A percentile compares a stretch with the other conserved stretches of the same genome.
Conservation (phyloP, 2,888 invertebrate species). For the Drosophila koepferae region DNA sequence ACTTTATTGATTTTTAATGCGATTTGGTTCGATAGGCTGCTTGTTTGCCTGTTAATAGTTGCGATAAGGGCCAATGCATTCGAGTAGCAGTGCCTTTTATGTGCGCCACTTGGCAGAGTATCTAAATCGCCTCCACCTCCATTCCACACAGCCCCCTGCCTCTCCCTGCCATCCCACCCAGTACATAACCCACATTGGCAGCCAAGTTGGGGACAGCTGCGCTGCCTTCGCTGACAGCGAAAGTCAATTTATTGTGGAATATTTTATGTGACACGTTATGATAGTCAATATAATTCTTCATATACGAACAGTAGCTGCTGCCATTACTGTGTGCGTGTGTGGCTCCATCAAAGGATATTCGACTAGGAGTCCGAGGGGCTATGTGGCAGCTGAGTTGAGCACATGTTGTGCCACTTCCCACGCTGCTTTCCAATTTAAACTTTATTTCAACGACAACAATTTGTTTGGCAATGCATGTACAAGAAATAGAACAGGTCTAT, state of each 20-base stretch:
- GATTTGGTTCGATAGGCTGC: constrained; percentile 60
- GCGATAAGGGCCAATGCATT: constrained; percentile 61
- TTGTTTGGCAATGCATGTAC: constrained; percentile 48
- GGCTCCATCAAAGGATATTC: constrained; percentile 33
- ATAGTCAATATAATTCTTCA: constrained; percentile 76
- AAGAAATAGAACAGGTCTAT: constrained; percentile 16
- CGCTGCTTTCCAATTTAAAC: constrained; percentile 63
- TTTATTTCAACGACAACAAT: constrained; percentile 58
- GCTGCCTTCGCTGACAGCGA: constrained; percentile 50
- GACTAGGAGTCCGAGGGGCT: background rate
- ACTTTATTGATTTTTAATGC: constrained; percentile 80
- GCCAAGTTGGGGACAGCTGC: constrained; percentile 38
- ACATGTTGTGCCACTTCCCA: constrained; percentile 70
- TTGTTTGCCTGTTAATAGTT: constrained; percentile 70
- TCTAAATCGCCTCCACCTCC: constrained; percentile 19
- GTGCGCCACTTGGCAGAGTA: constrained; percentile 69
- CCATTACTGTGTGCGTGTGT: constrained; percentile 14
- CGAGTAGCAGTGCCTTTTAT: constrained; percentile 56
- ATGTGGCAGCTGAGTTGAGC: constrained; percentile 2
- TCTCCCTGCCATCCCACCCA: no score
- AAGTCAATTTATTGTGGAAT: constrained; percentile 80
- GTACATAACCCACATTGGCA: constrained; percentile 11
- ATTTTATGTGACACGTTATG: constrained; percentile 80
- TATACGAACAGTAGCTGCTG: constrained; percentile 31
- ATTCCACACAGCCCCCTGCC: no score